Percentiles rank a stretch among this genome's conserved stretches.
phyloP scores from a whole-genome alignment of 2,888 invertebrate species.

The Galerucella nymphaeae region DNA sequence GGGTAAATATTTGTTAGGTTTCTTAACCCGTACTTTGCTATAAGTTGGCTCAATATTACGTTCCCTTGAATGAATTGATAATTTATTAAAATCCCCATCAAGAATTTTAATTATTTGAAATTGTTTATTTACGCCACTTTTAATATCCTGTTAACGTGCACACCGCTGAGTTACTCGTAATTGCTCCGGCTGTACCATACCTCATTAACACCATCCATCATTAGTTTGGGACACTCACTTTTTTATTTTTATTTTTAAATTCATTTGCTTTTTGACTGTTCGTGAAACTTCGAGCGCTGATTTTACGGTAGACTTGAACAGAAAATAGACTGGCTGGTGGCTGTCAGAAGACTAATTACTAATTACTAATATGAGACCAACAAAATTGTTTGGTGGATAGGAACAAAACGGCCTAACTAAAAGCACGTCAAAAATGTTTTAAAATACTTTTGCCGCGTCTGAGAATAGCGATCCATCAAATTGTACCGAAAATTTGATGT shows the following conservation, averaged over 20 bases:
- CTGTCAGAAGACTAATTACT: slow-evolving; percentile 27
- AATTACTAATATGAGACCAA: slow-evolving; percentile 20
- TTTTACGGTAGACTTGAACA: slow-evolving; percentile 3
- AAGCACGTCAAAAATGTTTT: slow-evolving; percentile 7
- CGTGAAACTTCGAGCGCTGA: slow-evolving; percentile 13
- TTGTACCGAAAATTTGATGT: not conserved
- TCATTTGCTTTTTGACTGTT: slow-evolving; percentile 22
- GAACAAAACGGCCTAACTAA: slow-evolving; percentile 10
- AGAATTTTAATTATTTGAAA: not conserved
- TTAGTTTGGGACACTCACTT: slow-evolving; percentile 41
- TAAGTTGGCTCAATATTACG: too few species aligned
- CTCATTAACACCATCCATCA: slow-evolving; percentile 63
- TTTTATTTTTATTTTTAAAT: slow-evolving; percentile 21
- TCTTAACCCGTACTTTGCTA: too few species aligned
- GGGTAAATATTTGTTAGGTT: too few species aligned
- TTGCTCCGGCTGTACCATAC: slow-evolving; percentile 55
- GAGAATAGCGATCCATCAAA: not conserved
- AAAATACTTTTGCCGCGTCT: not conserved
- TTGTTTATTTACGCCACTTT: not conserved
- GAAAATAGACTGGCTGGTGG: slow-evolving; percentile 11
- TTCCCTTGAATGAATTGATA: too few species aligned
- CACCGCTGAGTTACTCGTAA: slow-evolving; percentile 54
- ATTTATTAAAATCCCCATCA: too few species aligned
- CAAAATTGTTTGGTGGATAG: slow-evolving; percentile 3
- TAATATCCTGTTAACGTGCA: not conserved